phyloP scores from a whole-genome alignment of 2,888 invertebrate genomes.

The Caenorhabditis drosophilae region DNA sequence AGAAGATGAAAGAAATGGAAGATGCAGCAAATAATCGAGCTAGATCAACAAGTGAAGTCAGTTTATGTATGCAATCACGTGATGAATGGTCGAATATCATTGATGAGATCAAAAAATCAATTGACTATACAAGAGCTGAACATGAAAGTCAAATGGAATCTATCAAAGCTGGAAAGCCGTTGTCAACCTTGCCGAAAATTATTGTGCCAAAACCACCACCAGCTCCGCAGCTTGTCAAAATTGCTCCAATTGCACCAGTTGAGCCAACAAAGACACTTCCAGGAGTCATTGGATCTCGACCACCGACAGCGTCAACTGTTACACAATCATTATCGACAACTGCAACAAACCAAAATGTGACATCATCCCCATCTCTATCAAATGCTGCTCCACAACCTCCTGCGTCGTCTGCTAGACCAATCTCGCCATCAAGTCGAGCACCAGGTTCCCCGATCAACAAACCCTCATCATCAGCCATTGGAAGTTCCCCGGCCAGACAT shows the following conservation, averaged over 20 bases:
- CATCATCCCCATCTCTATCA: neutral
- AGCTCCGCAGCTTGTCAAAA: conserved; percentile 35
- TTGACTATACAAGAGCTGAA: conserved; percentile 48
- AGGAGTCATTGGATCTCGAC: conserved; percentile 19
- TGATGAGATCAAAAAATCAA: conserved; percentile 25
- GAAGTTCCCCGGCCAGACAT: conserved; percentile 11
- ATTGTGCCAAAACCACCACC: conserved; percentile 60
- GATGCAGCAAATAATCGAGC: conserved; percentile 13
- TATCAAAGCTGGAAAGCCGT: conserved; percentile 55
- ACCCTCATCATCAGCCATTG: neutral
- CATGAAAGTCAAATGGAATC: conserved; percentile 49
- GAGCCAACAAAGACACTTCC: conserved; percentile 30
- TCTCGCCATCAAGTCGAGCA: conserved; percentile 6
- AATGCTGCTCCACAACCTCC: conserved; percentile 1
- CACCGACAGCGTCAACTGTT: neutral
- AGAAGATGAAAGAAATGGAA: conserved; percentile 20
- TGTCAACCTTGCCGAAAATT: conserved; percentile 54
- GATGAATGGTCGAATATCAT: conserved; percentile 27
- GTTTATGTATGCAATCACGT: conserved; percentile 6
- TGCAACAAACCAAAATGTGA: neutral
- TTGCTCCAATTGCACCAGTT: conserved; percentile 24
- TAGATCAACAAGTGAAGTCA: conserved; percentile 8
- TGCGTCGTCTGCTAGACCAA: neutral
- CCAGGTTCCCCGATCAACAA: conserved; percentile 17
- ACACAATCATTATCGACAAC: neutral